phyloP scores from a whole-genome alignment of 2,888 invertebrate species.

The Drosophila quasianomalipes region DNA sequence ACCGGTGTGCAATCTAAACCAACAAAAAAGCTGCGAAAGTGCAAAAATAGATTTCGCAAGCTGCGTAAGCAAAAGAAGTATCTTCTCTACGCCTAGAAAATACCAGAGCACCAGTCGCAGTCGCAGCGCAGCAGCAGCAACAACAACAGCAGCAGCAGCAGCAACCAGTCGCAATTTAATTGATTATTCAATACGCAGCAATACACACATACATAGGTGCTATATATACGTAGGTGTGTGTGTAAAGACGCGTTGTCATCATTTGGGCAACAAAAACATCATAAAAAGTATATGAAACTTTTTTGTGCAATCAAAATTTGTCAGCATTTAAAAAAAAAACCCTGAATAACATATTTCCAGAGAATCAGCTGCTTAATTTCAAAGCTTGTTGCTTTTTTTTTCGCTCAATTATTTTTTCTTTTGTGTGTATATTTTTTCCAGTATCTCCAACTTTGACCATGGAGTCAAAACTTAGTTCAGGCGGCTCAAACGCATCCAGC shows the following conservation, averaged over 20 bases:
- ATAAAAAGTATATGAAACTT: conserved; percentile 41
- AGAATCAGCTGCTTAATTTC: conserved; percentile 56
- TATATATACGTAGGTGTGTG: conserved; percentile 22
- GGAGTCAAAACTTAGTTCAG: conserved; percentile 72
- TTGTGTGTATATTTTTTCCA: not conserved
- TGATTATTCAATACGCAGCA: conserved; percentile 77
- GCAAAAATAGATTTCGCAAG: conserved; percentile 53
- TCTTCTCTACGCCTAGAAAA: conserved; percentile 50
- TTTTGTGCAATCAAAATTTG: conserved; percentile 58
- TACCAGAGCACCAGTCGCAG: conserved; percentile 55
- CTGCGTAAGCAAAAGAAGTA: conserved; percentile 13
- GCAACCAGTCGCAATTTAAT: conserved; percentile 59
- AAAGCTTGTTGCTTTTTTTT: conserved; percentile 18
- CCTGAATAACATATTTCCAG: conserved; percentile 15
- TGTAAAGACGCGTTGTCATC: conserved; percentile 38
- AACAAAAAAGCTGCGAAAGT: conserved; percentile 20
- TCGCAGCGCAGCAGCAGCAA: conserved; percentile 29
- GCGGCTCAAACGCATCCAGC: conserved; percentile 82
- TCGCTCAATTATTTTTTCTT: not conserved
- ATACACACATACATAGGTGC: conserved; percentile 41
- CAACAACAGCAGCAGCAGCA: conserved; percentile 29
- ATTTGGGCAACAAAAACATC: conserved; percentile 42
- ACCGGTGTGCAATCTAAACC: conserved; percentile 14
- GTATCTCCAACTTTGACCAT: conserved; percentile 56
- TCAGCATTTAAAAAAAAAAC: conserved; percentile 44